Conservation (phyloP, 2,797 vertebrate species). For the Clarias laeviceps region DNA sequence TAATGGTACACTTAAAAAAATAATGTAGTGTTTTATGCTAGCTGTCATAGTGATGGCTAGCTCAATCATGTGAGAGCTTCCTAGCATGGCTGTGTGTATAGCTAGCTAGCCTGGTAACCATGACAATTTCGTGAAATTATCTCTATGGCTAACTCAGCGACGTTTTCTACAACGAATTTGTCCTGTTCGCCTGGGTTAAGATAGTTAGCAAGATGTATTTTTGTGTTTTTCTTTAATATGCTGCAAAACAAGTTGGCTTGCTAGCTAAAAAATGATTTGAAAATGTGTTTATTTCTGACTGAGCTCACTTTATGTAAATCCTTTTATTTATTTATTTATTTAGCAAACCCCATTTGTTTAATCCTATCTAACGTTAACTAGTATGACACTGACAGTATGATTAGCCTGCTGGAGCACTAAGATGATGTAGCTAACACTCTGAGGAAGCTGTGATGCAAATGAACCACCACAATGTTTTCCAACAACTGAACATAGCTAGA, state of each 20-base stretch:
- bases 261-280: neutral
- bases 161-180: neutral
- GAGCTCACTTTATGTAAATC: neutral
- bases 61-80: constrained; percentile 9
- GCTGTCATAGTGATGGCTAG: neutral
- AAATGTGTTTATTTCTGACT: neutral
- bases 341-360: no score
- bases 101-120: neutral
- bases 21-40: neutral
- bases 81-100: neutral
- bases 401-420: neutral
- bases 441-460: constrained; percentile 1
- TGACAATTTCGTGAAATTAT: neutral
- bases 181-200: neutral
- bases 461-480: neutral
- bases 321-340: neutral
- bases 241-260: neutral
- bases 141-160: neutral
- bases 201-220: neutral
- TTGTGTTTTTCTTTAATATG: neutral
- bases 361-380: no score
- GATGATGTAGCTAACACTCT: neutral
- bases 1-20: neutral
- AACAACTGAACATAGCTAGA: neutral
- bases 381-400: constrained; percentile 9